Evolutionary conservation across 1,140 invertebrate species (phyloP).

Genomic region (Orussus abietinus): DNA sequence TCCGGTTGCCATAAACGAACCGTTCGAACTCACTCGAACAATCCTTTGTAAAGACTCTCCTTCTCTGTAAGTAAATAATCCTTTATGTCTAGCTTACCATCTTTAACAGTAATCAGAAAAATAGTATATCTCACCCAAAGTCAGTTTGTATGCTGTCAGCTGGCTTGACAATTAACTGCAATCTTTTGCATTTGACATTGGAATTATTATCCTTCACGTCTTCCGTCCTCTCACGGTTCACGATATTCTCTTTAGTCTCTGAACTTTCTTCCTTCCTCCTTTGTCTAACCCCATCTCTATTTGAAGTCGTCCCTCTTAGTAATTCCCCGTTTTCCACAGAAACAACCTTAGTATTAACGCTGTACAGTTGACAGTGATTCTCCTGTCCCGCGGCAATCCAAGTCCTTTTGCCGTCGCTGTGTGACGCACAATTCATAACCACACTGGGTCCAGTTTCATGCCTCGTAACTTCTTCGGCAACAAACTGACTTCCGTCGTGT

Average conservation of each 20-base stretch:
- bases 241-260: constrained; percentile 48
- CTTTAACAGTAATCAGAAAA: background rate
- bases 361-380: constrained; percentile 86
- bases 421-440: constrained; percentile 84
- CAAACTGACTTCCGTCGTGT: constrained; percentile 73
- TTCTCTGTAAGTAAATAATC: constrained; percentile 45
- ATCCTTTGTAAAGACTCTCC: constrained; percentile 82
- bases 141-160: constrained; percentile 77
- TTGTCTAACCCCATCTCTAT: constrained; percentile 39
- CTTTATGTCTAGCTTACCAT: background rate
- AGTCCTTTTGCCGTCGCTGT: constrained; percentile 64
- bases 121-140: constrained; percentile 57
- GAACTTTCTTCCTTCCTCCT: constrained; percentile 41
- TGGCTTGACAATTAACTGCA: constrained; percentile 69
- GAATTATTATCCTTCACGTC: constrained; percentile 46
- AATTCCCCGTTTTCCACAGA: constrained; percentile 49
- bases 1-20: constrained; percentile 82
- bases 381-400: constrained; percentile 88
- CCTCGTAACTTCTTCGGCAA: constrained; percentile 80
- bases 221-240: constrained; percentile 48
- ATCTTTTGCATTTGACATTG: constrained; percentile 57
- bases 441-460: constrained; percentile 85
- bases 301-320: constrained; percentile 32
- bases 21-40: constrained; percentile 72
- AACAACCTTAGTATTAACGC: constrained; percentile 68